Percentiles rank a stretch among this genome's conserved stretches.
Conservation (phyloP, 2,797 vertebrate genomes). For the Sparus aurata region DNA sequence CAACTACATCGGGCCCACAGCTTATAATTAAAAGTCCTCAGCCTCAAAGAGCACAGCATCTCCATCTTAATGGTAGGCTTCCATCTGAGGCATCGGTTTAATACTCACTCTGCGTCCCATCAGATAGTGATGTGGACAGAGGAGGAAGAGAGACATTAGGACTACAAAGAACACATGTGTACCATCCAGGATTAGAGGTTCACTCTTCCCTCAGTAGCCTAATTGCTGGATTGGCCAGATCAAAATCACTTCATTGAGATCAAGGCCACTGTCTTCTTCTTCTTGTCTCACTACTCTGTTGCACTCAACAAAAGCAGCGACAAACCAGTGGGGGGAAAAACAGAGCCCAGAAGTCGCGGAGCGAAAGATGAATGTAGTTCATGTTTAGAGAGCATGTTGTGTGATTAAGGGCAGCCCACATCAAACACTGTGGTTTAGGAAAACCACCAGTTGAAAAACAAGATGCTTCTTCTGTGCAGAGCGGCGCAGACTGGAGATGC, state of each 20-base stretch:
- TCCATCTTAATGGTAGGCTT: constrained; percentile 84
- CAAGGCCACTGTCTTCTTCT: constrained; percentile 79
- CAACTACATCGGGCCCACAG: constrained; percentile 70
- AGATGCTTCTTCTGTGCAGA: constrained; percentile 79
- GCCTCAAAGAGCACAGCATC: constrained; percentile 84
- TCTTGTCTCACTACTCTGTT: constrained; percentile 72
- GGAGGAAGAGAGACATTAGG: constrained; percentile 84
- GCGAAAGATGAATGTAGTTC: constrained; percentile 83
- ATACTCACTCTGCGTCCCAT: constrained; percentile 80
- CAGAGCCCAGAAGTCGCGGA: constrained; percentile 67
- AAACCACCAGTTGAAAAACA: constrained; percentile 87
- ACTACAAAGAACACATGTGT: constrained; percentile 83
- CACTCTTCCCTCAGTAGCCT: constrained; percentile 82
- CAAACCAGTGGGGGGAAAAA: constrained; percentile 24
- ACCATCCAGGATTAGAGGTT: constrained; percentile 84
- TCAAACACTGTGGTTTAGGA: constrained; percentile 83
- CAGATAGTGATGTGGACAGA: constrained; percentile 81
- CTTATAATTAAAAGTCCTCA: constrained; percentile 85
- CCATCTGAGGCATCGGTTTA: constrained; percentile 81
- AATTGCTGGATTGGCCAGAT: constrained; percentile 82
- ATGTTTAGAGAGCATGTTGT: constrained; percentile 87
- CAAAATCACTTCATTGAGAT: constrained; percentile 83
- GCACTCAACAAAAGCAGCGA: constrained; percentile 78
- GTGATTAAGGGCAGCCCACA: constrained; percentile 87
- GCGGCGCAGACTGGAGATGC: constrained; percentile 72